Base-by-base conservation (phyloP, 64 coral and sea anemone genomes). In the Hydrozoanthus tunicans region DNA sequence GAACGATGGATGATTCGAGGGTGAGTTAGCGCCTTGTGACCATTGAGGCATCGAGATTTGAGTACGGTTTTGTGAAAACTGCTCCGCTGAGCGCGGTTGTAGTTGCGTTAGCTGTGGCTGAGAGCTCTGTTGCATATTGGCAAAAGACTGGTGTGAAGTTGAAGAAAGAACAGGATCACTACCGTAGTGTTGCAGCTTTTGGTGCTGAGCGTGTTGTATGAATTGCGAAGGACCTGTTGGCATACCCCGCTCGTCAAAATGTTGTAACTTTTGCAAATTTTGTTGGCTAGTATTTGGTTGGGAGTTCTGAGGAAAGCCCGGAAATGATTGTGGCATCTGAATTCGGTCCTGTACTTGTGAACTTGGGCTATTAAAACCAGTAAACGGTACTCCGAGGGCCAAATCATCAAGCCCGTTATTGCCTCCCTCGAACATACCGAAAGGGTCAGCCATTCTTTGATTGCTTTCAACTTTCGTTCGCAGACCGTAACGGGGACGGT, bases 111-210 rank as follows among this genome's bases (percentile, higher is more conserved):
- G 96, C 53, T 91, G 95, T 56, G 92, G 92, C 53, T 90, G 94
- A 27, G 82, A 91, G 65, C 76, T 83, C 62, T 85, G 90, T 79
- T 93, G 92, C 65, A 93, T 93, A 64, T 79, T 56, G 58, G 77
- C 5, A 17, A 90, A 93, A 27, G 77, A 23, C 27, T 95, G 94
- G 62, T 90, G 77, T 60, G 97, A 92, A 4, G 97, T 72, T 56
- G 97, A 99, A 17, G 95, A 94, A 26, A 97, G 90, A 56, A 97
- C 80, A 14, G 94, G 97, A 79, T 95, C 97, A 58, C 92, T 88
- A 57, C 84, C 91, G 65, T 96, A 94, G 91, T 99, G 97, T 68
- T 99, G 94, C 58, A 99, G 82, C 72, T 99, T 99, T 77, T 99
- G 97, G 20, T 82, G 91, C 7, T 89, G 77, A 24, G 94, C 82